These are phyloP conservation scores for Artibeus jamaicensis DNA, from an alignment of 2,797 vertebrate species.

Conservation along the genomic window DNA sequence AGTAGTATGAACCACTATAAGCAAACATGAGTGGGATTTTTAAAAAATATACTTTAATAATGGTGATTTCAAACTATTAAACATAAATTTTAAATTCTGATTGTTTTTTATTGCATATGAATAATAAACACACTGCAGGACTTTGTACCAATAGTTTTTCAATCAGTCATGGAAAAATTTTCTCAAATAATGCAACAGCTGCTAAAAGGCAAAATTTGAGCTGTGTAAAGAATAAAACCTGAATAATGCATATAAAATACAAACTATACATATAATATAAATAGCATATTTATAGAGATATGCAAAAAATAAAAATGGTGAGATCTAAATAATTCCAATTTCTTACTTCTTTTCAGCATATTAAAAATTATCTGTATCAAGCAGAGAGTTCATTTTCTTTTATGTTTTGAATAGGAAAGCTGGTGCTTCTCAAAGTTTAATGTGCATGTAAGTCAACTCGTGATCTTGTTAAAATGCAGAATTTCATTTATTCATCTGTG, in stretches of 20 bases:
- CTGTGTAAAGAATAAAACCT: background rate
- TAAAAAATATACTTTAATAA: background rate
- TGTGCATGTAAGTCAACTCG: background rate
- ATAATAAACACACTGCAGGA: background rate
- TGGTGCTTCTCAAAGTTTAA: background rate
- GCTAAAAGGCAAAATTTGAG: background rate
- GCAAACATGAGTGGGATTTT: background rate
- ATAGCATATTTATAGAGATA: background rate
- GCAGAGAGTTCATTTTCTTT: background rate
- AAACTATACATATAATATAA: background rate
- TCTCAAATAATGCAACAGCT: background rate
- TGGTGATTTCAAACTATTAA: slow-evolving; percentile 35
- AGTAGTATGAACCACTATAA: background rate
- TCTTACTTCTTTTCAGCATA: background rate
- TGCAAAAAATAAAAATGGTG: background rate
- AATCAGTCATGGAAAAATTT: background rate
- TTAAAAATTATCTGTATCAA: background rate
- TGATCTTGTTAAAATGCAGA: slow-evolving; percentile 34
- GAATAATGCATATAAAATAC: background rate
- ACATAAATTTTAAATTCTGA: background rate
- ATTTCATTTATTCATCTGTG: background rate
- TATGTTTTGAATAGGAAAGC: background rate
- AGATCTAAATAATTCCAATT: background rate
- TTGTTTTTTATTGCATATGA: background rate
- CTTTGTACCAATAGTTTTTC: background rate